Evolutionary conservation across 1,140 invertebrate genomes (phyloP).

Genomic region (Meteorus sp.): DNA sequence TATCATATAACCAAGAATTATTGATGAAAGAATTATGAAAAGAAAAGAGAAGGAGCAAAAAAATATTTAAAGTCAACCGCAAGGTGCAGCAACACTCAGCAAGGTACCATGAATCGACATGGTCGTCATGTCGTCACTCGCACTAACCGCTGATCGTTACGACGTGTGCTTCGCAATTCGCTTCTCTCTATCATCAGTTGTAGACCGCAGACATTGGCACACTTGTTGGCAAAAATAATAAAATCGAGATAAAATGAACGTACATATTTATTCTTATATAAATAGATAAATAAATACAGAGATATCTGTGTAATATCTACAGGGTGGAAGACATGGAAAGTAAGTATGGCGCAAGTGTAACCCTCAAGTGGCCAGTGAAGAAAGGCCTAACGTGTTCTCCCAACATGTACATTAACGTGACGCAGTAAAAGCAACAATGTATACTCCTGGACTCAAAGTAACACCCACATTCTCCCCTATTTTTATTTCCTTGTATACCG

Average conservation of each 20-base stretch:
- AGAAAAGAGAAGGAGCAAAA: not conserved
- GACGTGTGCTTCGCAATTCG: not conserved
- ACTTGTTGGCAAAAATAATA: too few relatives aligned
- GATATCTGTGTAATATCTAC: too few relatives aligned
- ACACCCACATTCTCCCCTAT: too few relatives aligned
- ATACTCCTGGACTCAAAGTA: too few relatives aligned
- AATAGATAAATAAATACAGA: too few relatives aligned
- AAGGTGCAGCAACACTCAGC: constrained; percentile 23
- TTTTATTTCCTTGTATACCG: too few relatives aligned
- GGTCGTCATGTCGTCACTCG: not conserved
- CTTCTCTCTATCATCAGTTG: not conserved
- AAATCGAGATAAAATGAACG: too few relatives aligned
- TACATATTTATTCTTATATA: too few relatives aligned
- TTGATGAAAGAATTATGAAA: constrained; percentile 13
- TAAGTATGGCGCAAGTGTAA: not conserved
- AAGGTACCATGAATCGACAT: not conserved
- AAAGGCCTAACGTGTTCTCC: constrained; percentile 2
- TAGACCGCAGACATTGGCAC: too few relatives aligned
- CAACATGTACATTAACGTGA: too few relatives aligned
- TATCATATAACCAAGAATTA: constrained; percentile 48
- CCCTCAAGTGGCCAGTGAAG: not conserved
- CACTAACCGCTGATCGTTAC: not conserved
- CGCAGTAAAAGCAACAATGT: not conserved
- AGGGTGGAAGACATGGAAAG: not conserved
- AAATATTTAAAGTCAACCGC: constrained; percentile 13